Conservation (phyloP, 2,113 vertebrate genomes). For the Plecturocebus donacophilus region DNA sequence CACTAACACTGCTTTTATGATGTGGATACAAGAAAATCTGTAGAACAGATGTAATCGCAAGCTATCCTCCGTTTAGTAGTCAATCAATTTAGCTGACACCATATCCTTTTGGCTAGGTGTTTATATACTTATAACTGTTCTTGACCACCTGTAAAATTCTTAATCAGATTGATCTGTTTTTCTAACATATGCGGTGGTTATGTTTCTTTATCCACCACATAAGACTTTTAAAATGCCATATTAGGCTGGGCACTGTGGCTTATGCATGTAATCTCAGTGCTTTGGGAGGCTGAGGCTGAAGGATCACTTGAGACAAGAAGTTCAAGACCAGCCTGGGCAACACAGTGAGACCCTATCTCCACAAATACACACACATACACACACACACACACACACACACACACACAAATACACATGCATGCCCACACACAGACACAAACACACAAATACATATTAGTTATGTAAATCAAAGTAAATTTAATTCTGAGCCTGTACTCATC, state of each 20-base stretch:
- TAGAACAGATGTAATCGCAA: slow-evolving; percentile 63
- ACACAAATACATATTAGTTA: neutral
- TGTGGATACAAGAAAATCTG: slow-evolving; percentile 50
- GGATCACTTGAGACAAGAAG: too few relatives aligned
- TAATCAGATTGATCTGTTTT: slow-evolving; percentile 43
- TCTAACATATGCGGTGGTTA: neutral
- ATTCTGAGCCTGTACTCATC: neutral
- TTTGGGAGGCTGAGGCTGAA: too few relatives aligned
- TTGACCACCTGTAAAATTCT: slow-evolving; percentile 41
- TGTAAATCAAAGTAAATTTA: neutral
- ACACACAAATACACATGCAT: too few relatives aligned
- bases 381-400: too few relatives aligned
- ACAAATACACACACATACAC: too few relatives aligned
- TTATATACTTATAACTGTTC: slow-evolving; percentile 18
- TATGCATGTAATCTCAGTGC: too few relatives aligned
- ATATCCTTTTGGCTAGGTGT: slow-evolving; percentile 57
- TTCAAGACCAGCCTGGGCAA: too few relatives aligned
- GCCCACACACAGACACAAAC: too few relatives aligned
- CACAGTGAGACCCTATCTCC: too few relatives aligned
- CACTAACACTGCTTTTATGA: neutral
- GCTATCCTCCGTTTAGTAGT: slow-evolving; percentile 63
- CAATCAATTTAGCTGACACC: slow-evolving; percentile 61
- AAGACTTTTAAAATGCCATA: neutral
- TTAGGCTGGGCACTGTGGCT: too few relatives aligned
- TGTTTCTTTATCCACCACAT: neutral